These are phyloP conservation scores for Lepus europaeus DNA, from an alignment of 2,113 vertebrate genomes.

Conservation along the genomic window DNA sequence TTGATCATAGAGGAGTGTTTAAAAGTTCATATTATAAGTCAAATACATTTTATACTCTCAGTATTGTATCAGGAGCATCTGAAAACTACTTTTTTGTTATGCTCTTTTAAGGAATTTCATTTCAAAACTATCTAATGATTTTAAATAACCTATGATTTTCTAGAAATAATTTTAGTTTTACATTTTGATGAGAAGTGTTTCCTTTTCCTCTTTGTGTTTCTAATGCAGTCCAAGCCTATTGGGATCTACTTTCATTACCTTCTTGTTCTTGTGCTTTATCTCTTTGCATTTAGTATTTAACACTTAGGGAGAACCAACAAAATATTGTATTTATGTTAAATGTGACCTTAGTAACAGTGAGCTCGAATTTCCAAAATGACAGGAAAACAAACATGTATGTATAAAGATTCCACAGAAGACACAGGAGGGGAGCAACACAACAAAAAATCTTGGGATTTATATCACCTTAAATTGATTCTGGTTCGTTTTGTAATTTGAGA, in stretches of 20 bases:
- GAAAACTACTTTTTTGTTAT: not conserved
- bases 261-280: not conserved
- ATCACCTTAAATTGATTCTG: not conserved
- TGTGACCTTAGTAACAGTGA: not conserved
- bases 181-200: not conserved
- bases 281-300: slow-evolving; percentile 29
- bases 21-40: not conserved
- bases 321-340: not conserved
- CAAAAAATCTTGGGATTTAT: not conserved
- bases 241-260: not conserved
- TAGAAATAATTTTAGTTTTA: not conserved
- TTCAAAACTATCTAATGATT: not conserved
- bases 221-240: not conserved
- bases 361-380: not conserved
- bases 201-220: not conserved
- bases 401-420: not conserved
- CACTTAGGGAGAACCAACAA: not conserved
- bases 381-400: not conserved
- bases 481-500: not conserved
- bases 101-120: not conserved
- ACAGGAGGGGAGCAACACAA: not conserved
- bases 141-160: not conserved
- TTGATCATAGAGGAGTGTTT: not conserved
- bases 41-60: not conserved
- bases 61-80: not conserved